Base-by-base conservation (phyloP, 2,113 vertebrate genomes). In the Cyprinodon tularosa region DNA sequence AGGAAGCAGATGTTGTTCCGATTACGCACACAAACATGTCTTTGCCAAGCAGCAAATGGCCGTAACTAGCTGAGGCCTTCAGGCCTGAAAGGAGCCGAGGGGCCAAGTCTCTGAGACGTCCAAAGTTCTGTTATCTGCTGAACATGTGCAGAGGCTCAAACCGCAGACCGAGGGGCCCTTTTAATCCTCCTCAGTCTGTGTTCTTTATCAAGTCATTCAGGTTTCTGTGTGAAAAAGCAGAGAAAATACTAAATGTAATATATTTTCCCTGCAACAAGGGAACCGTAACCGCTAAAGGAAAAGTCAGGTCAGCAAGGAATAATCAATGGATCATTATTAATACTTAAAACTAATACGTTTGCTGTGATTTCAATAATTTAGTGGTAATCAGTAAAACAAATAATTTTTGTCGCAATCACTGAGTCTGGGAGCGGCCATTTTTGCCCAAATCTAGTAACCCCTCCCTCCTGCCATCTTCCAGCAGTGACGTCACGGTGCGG, bases 1-100 rank as follows among this genome's bases (percentile, higher is more conserved):
- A 84, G 90, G 91, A 93, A 92, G 84, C 92, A 92, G 89, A 92
- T 93, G 91, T 88, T 87, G 80, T 82, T 83, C 88, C 86, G 93
- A 91, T 92, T 92, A 92, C 87, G 86, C 80, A 78, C 82, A 86
- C 69, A 81, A 61, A 70, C 64, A 68, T 75, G 72, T 44, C 67
- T 59, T 15, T 0, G 39, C 73, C 71, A 69, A 78, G 66, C 62
- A 74, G 62, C 47, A 63, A 82, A 68, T 36, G 63, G 61, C 3
- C 29, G 29, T 29, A 29, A 67, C 44, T 47, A 20, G 14, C 69
- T 39, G 60, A 63, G 45, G 81, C 83, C 80, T 78, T 29, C 59
- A 80, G 85, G 80, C 9, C 82, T 20, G 67, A 82, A 47, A 77
- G 66, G 44, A 80, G 77, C 15, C 20, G 8, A 74, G 68, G 29